Evolutionary conservation across 2,797 vertebrate genomes (phyloP).

Genomic region (Sebastes taczanowskii): DNA sequence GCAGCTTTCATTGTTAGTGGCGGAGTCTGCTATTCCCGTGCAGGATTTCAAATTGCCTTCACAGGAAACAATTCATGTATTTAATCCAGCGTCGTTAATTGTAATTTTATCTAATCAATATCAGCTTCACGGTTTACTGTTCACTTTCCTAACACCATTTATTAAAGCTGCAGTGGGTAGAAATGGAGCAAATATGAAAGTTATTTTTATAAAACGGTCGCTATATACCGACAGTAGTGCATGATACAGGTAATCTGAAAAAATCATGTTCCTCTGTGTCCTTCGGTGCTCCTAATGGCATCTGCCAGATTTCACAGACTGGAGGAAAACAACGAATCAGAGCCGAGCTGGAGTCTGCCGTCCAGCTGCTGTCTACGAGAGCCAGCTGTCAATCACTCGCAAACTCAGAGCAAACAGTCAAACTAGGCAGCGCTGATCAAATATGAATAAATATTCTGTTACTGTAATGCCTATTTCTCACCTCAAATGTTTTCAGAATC

Average conservation of each 20-base stretch:
- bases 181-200: neutral
- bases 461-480: no score
- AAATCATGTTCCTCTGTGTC: neutral
- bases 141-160: neutral
- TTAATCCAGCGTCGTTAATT: neutral
- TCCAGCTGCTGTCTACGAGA: no score
- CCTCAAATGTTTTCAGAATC: no score
- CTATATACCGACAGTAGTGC: neutral
- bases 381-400: no score
- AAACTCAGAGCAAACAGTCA: no score
- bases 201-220: neutral
- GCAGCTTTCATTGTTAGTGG: no score
- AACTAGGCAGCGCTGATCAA: no score
- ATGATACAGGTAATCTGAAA: neutral
- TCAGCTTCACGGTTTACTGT: neutral
- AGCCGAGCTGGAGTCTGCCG: no score
- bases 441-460: no score
- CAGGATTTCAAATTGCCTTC: neutral
- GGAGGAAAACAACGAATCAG: neutral
- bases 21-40: no score
- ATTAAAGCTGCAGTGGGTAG: neutral
- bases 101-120: neutral
- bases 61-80: neutral
- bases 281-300: accelerated
- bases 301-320: neutral